phyloP scores from a whole-genome alignment of 2,113 vertebrate species.

The Procavia capensis region DNA sequence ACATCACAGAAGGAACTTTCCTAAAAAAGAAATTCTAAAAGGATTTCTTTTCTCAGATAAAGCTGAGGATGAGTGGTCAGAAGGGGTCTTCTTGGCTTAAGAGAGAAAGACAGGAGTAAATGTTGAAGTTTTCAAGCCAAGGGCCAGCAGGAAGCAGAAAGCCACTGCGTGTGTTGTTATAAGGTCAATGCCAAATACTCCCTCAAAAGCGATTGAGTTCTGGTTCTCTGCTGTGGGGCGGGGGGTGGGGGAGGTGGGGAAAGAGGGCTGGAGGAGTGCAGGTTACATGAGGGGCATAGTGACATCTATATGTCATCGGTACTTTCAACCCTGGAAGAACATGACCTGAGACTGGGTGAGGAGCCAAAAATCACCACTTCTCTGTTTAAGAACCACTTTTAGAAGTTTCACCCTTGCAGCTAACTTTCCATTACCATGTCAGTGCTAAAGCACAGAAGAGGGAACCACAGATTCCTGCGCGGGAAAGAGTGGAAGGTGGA shows the following conservation, averaged over 20 bases:
- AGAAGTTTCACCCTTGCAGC: not conserved
- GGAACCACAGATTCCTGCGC: not conserved
- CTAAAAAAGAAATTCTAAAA: not conserved
- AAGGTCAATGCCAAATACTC: not conserved
- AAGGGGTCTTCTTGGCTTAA: not conserved
- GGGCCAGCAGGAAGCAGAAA: not conserved
- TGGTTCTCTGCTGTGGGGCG: fast-evolving
- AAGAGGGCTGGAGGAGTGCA: too few relatives aligned
- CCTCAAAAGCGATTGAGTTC: not conserved
- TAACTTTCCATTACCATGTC: not conserved
- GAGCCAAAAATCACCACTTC: not conserved
- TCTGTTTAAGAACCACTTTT: not conserved
- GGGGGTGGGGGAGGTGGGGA: too few relatives aligned
- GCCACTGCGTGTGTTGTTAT: not conserved
- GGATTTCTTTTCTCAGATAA: not conserved
- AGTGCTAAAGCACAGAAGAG: not conserved
- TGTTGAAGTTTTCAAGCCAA: not conserved
- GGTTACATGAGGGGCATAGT: not conserved
- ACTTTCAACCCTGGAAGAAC: not conserved
- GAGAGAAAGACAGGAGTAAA: not conserved
- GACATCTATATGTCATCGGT: not conserved
- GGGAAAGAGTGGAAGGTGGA: not conserved
- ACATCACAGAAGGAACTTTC: not conserved
- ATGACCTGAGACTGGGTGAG: not conserved
- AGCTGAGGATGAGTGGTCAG: not conserved